phyloP scores from a whole-genome alignment of 30 jellyfish, hydroid and myxozoan species.

The Chrysaora quinquecirrha region DNA sequence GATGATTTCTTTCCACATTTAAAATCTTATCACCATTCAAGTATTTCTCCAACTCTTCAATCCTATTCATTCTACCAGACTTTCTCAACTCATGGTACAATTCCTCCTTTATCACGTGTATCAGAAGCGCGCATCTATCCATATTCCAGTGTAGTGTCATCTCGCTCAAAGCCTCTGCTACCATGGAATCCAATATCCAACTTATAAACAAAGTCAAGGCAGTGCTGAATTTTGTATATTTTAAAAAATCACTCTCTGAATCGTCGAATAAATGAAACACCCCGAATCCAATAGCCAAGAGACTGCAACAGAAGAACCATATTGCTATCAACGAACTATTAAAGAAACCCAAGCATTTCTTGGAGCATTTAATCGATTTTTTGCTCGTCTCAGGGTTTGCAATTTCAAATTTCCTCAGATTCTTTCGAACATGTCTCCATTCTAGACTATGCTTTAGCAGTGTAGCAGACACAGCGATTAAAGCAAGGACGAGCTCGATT shows the following conservation, averaged over 20 bases:
- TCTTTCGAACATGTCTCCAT: not conserved
- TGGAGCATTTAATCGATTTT: not conserved
- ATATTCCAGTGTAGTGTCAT: not conserved
- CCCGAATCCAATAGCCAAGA: not conserved
- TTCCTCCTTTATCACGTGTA: not conserved
- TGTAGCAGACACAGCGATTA: not conserved
- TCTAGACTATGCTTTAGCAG: not conserved
- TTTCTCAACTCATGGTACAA: not conserved
- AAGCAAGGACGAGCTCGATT: not conserved
- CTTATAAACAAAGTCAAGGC: not conserved
- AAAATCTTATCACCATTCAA: not conserved
- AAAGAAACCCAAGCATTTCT: not conserved
- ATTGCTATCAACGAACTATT: not conserved
- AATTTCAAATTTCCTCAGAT: not conserved
- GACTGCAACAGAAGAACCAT: not conserved
- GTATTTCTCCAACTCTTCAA: not conserved
- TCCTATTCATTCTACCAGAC: not conserved
- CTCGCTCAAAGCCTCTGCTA: conserved; percentile 1
- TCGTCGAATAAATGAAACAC: not conserved
- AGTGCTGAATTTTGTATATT: conserved; percentile 6
- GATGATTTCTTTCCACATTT: not conserved
- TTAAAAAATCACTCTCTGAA: not conserved
- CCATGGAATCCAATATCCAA: not conserved
- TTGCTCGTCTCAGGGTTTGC: not conserved
- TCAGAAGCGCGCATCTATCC: not conserved